These are phyloP conservation scores for Athalia circularis DNA, from an alignment of 2,888 invertebrate genomes.

Conservation along the genomic window DNA sequence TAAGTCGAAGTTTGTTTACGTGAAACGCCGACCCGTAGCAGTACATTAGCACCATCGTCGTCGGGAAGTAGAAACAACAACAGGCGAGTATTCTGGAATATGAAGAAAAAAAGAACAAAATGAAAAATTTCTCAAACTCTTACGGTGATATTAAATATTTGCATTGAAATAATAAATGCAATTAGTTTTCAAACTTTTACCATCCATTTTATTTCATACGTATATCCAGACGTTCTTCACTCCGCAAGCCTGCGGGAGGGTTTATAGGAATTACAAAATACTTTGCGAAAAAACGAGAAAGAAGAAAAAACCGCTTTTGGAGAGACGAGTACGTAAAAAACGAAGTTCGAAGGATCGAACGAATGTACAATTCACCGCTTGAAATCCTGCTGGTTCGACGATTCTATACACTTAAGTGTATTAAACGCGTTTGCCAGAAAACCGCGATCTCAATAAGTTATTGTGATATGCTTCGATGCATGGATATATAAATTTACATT, in stretches of 20 bases:
- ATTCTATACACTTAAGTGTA: slow-evolving; percentile 13
- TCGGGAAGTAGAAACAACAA: slow-evolving; percentile 92
- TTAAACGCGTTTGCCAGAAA: slow-evolving; percentile 6
- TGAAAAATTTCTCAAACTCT: neutral
- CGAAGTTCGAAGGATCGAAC: neutral
- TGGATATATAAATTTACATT: neutral
- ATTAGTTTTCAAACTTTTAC: neutral
- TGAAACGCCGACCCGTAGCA: slow-evolving; percentile 94
- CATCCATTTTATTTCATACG: neutral
- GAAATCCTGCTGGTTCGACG: slow-evolving; percentile 4
- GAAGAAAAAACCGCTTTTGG: neutral
- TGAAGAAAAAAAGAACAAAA: slow-evolving; percentile 57
- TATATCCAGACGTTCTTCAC: neutral
- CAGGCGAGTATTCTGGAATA: slow-evolving; percentile 87
- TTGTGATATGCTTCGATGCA: neutral
- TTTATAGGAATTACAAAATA: slow-evolving; percentile 19
- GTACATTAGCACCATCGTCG: slow-evolving; percentile 94
- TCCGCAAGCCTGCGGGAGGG: neutral
- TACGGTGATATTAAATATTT: neutral
- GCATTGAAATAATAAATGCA: slow-evolving; percentile 15
- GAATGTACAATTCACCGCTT: neutral
- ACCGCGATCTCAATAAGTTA: neutral
- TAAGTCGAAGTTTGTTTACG: slow-evolving; percentile 87
- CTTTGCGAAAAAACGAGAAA: slow-evolving; percentile 14
- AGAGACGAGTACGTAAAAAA: neutral